Percentiles rank a stretch among this genome's conserved stretches.
Conservation (phyloP, 2,113 vertebrate genomes). For the Kryptolebias marmoratus region DNA sequence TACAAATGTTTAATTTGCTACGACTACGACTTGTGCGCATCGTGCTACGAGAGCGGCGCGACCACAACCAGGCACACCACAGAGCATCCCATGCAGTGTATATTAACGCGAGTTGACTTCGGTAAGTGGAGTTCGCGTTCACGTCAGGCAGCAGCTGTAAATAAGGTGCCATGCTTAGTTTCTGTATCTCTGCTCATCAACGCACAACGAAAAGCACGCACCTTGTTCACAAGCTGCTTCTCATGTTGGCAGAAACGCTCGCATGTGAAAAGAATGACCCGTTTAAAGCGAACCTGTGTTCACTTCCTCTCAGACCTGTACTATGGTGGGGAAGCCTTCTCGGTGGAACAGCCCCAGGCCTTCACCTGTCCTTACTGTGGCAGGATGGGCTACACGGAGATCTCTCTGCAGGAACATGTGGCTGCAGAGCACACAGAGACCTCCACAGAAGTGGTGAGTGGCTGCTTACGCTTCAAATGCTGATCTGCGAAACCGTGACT, state of each 20-base stretch:
- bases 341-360: constrained; percentile 98
- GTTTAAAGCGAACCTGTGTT: neutral
- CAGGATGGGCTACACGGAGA: constrained; percentile 98
- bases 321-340: constrained; percentile 99
- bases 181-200: too few relatives aligned
- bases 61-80: constrained; percentile 98
- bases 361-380: constrained; percentile 99
- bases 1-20: constrained; percentile 99
- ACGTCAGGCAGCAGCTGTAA: neutral
- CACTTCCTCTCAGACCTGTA: constrained; percentile 89
- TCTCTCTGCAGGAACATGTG: constrained; percentile 98
- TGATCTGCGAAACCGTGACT: neutral
- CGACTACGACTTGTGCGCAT: constrained; percentile 98
- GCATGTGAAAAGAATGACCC: too few relatives aligned
- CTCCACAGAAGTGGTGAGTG: constrained; percentile 97
- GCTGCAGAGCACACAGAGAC: constrained; percentile 98
- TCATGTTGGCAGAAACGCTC: too few relatives aligned
- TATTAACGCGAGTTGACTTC: constrained; percentile 99
- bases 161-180: too few relatives aligned
- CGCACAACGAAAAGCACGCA: too few relatives aligned
- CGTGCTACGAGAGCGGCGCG: constrained; percentile 98
- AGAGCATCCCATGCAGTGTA: constrained; percentile 99
- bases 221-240: too few relatives aligned
- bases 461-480: neutral
- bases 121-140: constrained; percentile 82